Evolutionary conservation across 2,113 vertebrate species (phyloP), one percentile per base, ranked within the genome.

Genomic region (Corythoichthys intestinalis): DNA sequence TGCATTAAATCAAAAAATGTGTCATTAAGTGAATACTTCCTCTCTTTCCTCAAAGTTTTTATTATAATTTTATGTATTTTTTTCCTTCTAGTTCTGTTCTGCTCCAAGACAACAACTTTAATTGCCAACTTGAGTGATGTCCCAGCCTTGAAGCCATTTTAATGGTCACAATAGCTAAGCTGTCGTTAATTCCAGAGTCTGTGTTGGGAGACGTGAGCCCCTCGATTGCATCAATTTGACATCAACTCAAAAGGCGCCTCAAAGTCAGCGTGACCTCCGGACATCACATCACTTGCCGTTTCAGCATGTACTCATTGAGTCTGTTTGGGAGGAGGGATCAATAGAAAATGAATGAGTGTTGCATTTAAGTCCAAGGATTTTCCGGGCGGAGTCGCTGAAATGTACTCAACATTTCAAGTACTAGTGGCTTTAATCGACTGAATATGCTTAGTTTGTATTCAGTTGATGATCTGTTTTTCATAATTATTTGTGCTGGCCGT

Each of bases 211-310:
- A 65, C 75, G 41, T 44, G 65, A 57, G 74, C 79, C 78, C 73
- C 75, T 83, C 67, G 38, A 6, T 34, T 0, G 14, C 50, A 88
- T 87, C 76, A 85, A 91, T 87, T 85, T 69, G 61, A 79, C 83
- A 86, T 84, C 81, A 84, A 81, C 84, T 87, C 65, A 67, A 85
- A 81, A 52, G 56, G 2, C 0, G 2, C 66, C 48, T 73, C 65
- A 14, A 66, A n/a, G 63, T 46, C 73, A 0, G 39, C 54, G 49
- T 50, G 67, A 39, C 76, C 69, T 48, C 4, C 4, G 70, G 67
- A 39, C 17, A 74, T 20, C 13, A 4, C 20, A 28, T 28, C 20
- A 28, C 20, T 28, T 28, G 20, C 20, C 12, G 58, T 80, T 69
- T 67, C 48, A 73, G 59, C 35, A 52, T 65, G 48, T 6, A 37